These are phyloP conservation scores for Cremastinae sp. DNA, from an alignment of 2,888 invertebrate genomes.

Conservation along the genomic window DNA sequence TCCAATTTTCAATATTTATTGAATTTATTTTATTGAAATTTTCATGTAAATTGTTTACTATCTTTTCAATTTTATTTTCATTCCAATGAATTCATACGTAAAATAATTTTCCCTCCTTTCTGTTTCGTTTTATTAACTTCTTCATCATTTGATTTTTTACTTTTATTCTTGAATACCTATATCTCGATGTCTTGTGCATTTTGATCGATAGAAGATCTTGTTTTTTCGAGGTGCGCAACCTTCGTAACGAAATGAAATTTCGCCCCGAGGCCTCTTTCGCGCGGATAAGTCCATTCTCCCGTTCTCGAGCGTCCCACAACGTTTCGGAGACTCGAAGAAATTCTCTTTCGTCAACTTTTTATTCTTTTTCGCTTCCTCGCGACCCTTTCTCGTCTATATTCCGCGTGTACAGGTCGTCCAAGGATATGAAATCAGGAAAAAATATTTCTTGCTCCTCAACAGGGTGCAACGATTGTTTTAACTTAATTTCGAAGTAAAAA, in stretches of 20 bases:
- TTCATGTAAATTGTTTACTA: slow-evolving; percentile 35
- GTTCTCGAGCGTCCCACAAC: slow-evolving; percentile 36
- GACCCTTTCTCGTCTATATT: slow-evolving; percentile 46
- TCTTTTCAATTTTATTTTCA: slow-evolving; percentile 15
- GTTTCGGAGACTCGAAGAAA: slow-evolving; percentile 38
- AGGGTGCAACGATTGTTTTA: too few species aligned
- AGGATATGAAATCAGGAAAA: too few species aligned
- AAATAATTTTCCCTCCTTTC: not conserved
- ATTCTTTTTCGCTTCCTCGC: not conserved
- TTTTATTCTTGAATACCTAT: slow-evolving; percentile 9
- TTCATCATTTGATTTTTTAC: not conserved
- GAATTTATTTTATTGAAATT: not conserved
- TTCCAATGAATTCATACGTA: too few species aligned
- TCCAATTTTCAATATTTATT: too few species aligned
- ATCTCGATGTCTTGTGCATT: slow-evolving; percentile 34
- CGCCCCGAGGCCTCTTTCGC: slow-evolving; percentile 32
- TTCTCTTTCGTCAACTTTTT: not conserved
- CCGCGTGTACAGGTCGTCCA: slow-evolving; percentile 16
- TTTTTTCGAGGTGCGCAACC: slow-evolving; percentile 24
- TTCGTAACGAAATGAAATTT: slow-evolving; percentile 39
- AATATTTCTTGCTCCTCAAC: too few species aligned
- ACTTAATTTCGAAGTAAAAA: too few species aligned
- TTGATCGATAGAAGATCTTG: slow-evolving; percentile 51
- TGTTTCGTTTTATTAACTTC: not conserved
- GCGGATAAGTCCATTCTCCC: slow-evolving; percentile 14